phyloP scores from a whole-genome alignment of 2,797 vertebrate genomes.

The Yasuhikotakia modesta region DNA sequence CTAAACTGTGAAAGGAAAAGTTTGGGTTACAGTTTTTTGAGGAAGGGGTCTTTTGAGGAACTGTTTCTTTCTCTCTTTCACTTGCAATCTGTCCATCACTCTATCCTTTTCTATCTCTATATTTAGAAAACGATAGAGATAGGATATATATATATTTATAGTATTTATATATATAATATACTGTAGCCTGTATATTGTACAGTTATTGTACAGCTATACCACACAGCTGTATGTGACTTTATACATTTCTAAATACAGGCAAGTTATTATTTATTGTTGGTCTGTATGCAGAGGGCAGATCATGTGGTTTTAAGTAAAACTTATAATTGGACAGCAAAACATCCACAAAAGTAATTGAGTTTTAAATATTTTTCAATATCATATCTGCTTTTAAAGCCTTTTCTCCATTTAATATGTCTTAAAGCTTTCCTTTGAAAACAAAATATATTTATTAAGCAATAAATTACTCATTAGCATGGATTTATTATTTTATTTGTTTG shows the following conservation, averaged over 20 bases:
- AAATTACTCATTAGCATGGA: background rate
- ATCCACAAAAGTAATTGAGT: constrained; percentile 4
- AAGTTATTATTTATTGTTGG: constrained; percentile 46
- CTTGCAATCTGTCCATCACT: background rate
- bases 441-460: background rate
- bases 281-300: constrained; percentile 44
- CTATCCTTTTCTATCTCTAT: background rate
- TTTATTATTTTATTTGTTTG: background rate
- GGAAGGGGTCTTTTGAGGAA: constrained; percentile 67
- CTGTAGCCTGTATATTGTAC: too few species aligned
- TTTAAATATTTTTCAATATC: background rate
- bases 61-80: constrained; percentile 20
- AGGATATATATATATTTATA: too few species aligned
- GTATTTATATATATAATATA: too few species aligned
- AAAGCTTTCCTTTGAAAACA: background rate
- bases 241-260: constrained; percentile 49
- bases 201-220: too few species aligned
- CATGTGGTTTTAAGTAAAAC: constrained; percentile 48
- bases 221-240: constrained; percentile 25
- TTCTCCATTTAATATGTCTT: background rate
- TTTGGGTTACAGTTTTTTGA: constrained; percentile 83
- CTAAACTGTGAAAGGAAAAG: constrained; percentile 89
- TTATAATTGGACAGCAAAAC: constrained; percentile 38
- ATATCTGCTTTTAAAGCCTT: background rate
- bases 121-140: too few species aligned